These are phyloP conservation scores for Sylvia atricapilla DNA, from an alignment of 2,113 vertebrate species.

Conservation along the genomic window DNA sequence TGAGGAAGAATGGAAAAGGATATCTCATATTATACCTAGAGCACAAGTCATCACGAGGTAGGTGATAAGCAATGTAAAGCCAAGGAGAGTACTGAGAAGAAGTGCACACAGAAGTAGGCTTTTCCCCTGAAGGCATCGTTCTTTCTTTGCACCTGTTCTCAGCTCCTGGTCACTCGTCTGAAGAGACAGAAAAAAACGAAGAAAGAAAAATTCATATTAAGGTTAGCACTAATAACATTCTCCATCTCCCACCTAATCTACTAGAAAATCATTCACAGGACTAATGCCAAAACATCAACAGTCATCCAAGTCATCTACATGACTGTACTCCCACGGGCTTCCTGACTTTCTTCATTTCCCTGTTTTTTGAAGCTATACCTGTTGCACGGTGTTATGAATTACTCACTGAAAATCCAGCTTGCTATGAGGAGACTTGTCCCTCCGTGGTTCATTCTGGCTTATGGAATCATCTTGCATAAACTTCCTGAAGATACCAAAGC, in stretches of 20 bases:
- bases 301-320: not conserved
- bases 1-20: not conserved
- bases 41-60: conserved; percentile 75
- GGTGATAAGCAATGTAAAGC: conserved; percentile 76
- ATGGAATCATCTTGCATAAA: not conserved
- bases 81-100: conserved; percentile 69
- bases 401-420: not conserved
- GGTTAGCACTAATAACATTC: not conserved
- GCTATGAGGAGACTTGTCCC: not conserved
- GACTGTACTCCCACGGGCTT: not conserved
- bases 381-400: not conserved
- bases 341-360: not conserved
- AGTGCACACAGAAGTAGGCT: conserved; percentile 32
- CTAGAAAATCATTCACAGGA: not conserved
- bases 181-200: conserved; percentile 17
- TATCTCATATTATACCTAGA: conserved; percentile 49
- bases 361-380: not conserved
- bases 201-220: not conserved
- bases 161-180: conserved; percentile 40
- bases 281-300: not conserved
- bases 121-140: conserved; percentile 27
- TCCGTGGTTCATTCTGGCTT: not conserved
- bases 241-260: not conserved
- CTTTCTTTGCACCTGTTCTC: conserved; percentile 2
- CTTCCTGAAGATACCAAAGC: not conserved